These are phyloP conservation scores for Papilio glaucus DNA, from an alignment of 1,140 invertebrate species.

Conservation along the genomic window DNA sequence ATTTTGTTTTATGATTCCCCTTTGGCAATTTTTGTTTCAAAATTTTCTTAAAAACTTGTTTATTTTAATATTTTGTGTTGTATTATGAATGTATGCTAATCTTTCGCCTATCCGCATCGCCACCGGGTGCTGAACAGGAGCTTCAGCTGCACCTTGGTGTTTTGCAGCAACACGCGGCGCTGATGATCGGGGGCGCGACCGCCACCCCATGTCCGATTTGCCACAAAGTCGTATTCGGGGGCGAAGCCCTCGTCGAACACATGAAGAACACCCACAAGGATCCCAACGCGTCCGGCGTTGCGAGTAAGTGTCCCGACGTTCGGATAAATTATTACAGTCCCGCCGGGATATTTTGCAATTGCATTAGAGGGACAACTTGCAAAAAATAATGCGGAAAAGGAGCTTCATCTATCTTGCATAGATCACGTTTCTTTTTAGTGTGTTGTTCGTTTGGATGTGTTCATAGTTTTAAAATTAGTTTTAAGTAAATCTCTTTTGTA, in stretches of 20 bases:
- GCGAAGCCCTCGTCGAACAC: constrained; percentile 96
- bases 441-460: constrained; percentile 41
- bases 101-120: constrained; percentile 74
- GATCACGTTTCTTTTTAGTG: constrained; percentile 61
- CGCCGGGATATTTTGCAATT: constrained; percentile 31
- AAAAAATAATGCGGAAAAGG: too few relatives aligned
- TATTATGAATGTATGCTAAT: constrained; percentile 68
- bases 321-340: constrained; percentile 53
- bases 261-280: constrained; percentile 98
- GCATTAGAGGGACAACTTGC: neutral
- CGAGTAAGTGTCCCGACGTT: constrained; percentile 89
- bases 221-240: constrained; percentile 96
- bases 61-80: constrained; percentile 47
- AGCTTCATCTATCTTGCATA: constrained; percentile 60
- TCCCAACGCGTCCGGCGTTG: constrained; percentile 92
- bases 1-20: constrained; percentile 52
- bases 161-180: constrained; percentile 96
- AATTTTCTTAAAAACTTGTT: constrained; percentile 39
- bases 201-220: constrained; percentile 95
- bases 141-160: constrained; percentile 93
- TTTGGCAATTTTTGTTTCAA: constrained; percentile 55
- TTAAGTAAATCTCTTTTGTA: constrained; percentile 62
- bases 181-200: constrained; percentile 94
- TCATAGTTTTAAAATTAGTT: constrained; percentile 48
- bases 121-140: constrained; percentile 85